phyloP scores from a whole-genome alignment of 2,797 vertebrate genomes.

The Cynopterus sphinx region DNA sequence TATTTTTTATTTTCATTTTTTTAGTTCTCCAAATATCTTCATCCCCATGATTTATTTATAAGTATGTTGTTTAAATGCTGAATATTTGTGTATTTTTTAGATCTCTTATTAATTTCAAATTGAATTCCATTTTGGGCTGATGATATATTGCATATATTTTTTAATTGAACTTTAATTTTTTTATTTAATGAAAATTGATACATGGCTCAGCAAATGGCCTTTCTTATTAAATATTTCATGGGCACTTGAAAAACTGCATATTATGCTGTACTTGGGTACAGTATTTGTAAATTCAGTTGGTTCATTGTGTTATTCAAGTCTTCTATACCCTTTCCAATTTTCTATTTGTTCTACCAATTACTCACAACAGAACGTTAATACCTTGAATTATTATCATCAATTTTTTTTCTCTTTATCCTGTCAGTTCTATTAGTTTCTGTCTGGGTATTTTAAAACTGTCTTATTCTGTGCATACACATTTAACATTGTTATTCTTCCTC shows the following conservation, averaged over 20 bases:
- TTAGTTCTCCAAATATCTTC: no score
- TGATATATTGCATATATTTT: background rate
- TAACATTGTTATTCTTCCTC: background rate
- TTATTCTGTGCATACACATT: background rate
- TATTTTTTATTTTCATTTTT: no score
- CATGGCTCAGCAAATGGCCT: background rate
- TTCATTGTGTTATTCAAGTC: background rate
- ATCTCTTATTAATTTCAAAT: background rate
- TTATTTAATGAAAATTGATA: background rate
- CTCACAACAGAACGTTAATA: background rate
- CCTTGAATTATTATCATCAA: background rate
- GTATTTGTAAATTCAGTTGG: background rate
- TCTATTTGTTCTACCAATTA: background rate
- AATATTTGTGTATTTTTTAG: background rate
- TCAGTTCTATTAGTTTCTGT: background rate
- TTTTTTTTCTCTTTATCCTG: background rate
- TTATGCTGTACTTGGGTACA: background rate
- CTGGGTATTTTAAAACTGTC: background rate
- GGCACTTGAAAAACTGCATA: background rate
- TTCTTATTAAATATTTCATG: background rate
- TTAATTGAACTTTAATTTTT: background rate
- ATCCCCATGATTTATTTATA: background rate
- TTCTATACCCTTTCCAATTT: background rate
- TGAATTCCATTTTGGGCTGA: background rate
- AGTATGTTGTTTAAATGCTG: background rate